Evolutionary conservation across 2,888 invertebrate genomes (phyloP).

Genomic region (Volucella bombylans): DNA sequence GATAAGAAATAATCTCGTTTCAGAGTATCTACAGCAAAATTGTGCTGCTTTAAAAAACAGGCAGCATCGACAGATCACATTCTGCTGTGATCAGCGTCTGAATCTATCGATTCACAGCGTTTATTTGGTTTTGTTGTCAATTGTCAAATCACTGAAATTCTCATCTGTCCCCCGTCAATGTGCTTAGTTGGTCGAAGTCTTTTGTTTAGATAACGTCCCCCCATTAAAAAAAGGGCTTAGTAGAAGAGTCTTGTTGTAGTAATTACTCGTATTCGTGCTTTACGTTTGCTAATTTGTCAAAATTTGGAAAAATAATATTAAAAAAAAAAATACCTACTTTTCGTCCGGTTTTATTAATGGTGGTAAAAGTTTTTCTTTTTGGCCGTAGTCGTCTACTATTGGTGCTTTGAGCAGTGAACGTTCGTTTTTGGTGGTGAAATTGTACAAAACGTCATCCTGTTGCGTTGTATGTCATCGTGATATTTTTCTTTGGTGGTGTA

Average conservation of each 20-base stretch:
- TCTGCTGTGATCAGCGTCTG: slow-evolving; percentile 3
- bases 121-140: slow-evolving; percentile 26
- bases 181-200: slow-evolving; percentile 82
- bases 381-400: slow-evolving; percentile 49
- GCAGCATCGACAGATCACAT: slow-evolving; percentile 48
- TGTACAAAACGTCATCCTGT: slow-evolving; percentile 64
- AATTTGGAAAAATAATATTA: slow-evolving; percentile 14
- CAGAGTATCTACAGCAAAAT: slow-evolving; percentile 21
- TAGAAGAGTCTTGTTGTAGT: slow-evolving; percentile 15
- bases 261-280: slow-evolving; percentile 67
- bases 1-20: slow-evolving; percentile 66
- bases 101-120: slow-evolving; percentile 47
- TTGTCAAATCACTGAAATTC: slow-evolving; percentile 47
- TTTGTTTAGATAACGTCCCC: slow-evolving; percentile 82
- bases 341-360: slow-evolving; percentile 21
- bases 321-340: slow-evolving; percentile 2
- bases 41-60: neutral
- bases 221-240: neutral
- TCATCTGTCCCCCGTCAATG: slow-evolving; percentile 55
- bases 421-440: slow-evolving; percentile 45
- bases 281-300: slow-evolving; percentile 62
- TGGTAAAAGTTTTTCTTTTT: slow-evolving; percentile 39
- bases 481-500: slow-evolving; percentile 49
- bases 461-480: slow-evolving; percentile 63
- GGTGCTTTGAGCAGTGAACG: slow-evolving; percentile 62